These are phyloP conservation scores for Micromussa lordhowensis DNA, from an alignment of 92 coral and sea anemone species.

Conservation along the genomic window DNA sequence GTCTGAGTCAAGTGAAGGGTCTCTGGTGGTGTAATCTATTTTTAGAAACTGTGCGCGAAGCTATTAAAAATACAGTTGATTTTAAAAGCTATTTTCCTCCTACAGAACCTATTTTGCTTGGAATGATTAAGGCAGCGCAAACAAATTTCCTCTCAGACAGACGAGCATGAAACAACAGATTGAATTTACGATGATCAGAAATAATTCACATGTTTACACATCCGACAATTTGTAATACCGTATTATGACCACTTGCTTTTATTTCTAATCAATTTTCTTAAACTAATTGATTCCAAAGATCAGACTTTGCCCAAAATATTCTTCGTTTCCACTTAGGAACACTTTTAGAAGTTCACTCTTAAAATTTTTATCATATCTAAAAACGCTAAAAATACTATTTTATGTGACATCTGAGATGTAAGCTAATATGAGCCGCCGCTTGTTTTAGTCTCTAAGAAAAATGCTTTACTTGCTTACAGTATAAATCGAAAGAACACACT, in stretches of 20 bases:
- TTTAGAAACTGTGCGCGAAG: too few species aligned
- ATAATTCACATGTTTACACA: background rate
- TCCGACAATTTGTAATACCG: background rate
- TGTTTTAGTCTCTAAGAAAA: background rate
- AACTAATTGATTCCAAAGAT: too few species aligned
- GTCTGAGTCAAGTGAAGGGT: too few species aligned
- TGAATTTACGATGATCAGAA: background rate
- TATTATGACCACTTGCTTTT: background rate
- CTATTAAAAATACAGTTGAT: too few species aligned
- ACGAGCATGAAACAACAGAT: background rate
- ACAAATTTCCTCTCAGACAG: background rate
- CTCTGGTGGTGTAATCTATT: too few species aligned
- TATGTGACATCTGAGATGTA: background rate
- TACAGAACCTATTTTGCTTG: too few species aligned
- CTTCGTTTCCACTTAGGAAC: background rate
- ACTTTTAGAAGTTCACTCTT: background rate
- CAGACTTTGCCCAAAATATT: background rate
- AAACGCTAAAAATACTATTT: background rate
- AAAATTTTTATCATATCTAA: background rate
- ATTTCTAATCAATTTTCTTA: too few species aligned
- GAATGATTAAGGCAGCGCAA: background rate
- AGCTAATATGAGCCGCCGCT: background rate
- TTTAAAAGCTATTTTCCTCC: too few species aligned
- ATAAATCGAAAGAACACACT: too few species aligned
- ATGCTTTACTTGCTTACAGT: too few species aligned